phyloP scores from a whole-genome alignment of 2,113 vertebrate genomes.

The Platysternon megacephalum region DNA sequence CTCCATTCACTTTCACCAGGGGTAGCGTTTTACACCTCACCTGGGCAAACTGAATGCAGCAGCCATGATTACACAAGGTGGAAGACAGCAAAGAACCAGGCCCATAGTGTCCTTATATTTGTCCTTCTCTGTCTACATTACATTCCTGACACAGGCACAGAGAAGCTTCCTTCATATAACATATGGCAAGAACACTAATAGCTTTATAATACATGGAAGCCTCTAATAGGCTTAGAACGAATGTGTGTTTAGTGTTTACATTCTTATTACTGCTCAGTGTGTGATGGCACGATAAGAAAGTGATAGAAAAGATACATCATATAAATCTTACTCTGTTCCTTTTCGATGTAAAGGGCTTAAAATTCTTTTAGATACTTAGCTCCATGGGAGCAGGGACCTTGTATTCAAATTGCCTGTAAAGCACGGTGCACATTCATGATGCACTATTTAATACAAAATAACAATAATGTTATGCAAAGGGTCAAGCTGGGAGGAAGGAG shows the following conservation, averaged over 20 bases:
- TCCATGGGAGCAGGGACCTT: neutral
- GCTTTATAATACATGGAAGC: neutral
- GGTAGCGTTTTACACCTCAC: neutral
- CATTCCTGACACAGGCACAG: no score
- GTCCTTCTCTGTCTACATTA: neutral
- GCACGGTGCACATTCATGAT: accelerated
- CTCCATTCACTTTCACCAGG: neutral
- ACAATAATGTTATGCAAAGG: neutral
- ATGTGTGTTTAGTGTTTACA: neutral
- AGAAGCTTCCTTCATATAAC: neutral
- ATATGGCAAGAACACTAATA: neutral
- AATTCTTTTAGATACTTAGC: neutral
- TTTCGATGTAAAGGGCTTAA: neutral
- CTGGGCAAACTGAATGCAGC: accelerated
- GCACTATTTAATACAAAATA: neutral
- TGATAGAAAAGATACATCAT: neutral
- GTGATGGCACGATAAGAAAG: neutral
- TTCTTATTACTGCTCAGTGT: neutral
- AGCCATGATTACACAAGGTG: neutral
- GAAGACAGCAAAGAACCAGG: neutral
- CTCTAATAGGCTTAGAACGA: neutral
- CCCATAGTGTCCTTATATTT: neutral
- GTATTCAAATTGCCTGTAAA: neutral
- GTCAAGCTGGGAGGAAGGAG: neutral
- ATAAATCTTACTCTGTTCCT: neutral